Percentiles rank a stretch among this genome's conserved stretches.
phyloP scores from a whole-genome alignment of 2,888 invertebrate genomes.

The Stenichneumon culpator region DNA sequence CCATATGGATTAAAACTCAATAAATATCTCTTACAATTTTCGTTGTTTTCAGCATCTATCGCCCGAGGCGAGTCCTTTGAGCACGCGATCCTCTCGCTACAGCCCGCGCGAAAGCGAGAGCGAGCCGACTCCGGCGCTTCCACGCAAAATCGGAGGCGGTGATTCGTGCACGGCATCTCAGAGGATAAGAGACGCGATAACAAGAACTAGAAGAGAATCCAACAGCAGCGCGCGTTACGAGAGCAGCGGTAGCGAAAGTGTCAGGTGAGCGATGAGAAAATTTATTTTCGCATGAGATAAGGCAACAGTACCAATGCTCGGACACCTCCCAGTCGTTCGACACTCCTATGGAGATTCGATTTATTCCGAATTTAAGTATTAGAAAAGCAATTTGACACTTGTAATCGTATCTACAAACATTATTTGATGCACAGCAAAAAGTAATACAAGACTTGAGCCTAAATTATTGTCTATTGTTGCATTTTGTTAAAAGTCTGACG shows the following conservation, averaged over 20 bases:
- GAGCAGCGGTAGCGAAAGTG: slow-evolving; percentile 83
- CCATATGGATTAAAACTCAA: not conserved
- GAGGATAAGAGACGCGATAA: slow-evolving; percentile 83
- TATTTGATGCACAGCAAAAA: too few species aligned
- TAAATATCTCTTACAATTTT: not conserved
- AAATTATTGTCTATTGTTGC: too few species aligned
- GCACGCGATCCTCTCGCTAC: slow-evolving; percentile 83
- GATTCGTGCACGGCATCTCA: slow-evolving; percentile 83
- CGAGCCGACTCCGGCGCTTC: slow-evolving; percentile 83
- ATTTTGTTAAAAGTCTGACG: too few species aligned
- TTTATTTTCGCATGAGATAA: not conserved
- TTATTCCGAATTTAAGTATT: too few species aligned
- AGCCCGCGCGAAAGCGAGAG: slow-evolving; percentile 84
- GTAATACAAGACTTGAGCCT: too few species aligned
- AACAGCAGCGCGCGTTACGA: slow-evolving; percentile 83
- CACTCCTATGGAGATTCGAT: too few species aligned
- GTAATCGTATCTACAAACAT: too few species aligned
- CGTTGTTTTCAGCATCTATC: slow-evolving; percentile 80
- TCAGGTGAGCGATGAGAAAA: slow-evolving; percentile 75
- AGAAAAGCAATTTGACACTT: too few species aligned
- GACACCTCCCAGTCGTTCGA: too few species aligned
- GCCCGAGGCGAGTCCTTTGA: slow-evolving; percentile 83
- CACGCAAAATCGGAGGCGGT: slow-evolving; percentile 79
- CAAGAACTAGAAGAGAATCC: slow-evolving; percentile 83
- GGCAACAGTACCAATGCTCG: too few species aligned